Evolutionary conservation across 2,888 invertebrate species (phyloP), one percentile per base, ranked within the genome.

Genomic region (Belgica antarctica): DNA sequence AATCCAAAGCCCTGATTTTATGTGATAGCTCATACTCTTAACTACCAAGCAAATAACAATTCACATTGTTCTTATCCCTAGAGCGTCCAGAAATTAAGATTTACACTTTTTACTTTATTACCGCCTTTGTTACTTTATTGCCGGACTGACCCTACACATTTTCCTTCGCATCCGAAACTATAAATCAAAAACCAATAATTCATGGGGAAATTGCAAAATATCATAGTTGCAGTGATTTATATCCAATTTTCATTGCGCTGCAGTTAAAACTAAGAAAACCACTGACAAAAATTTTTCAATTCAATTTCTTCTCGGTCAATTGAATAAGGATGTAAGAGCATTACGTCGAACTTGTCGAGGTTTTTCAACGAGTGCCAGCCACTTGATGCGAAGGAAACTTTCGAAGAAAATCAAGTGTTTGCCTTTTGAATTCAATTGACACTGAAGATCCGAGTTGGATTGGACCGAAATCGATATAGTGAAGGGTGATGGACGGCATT

Each of bases 121-220:
- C n/a, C n/a, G n/a, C n/a, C n/a, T n/a, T n/a, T n/a, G n/a, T n/a
- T n/a, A n/a, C n/a, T n/a, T n/a, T n/a, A n/a, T n/a, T n/a, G n/a
- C n/a, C n/a, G n/a, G n/a, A n/a, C n/a, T n/a, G n/a, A n/a, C n/a
- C n/a, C n/a, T n/a, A n/a, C n/a, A n/a, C n/a, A n/a, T n/a, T n/a
- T n/a, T n/a, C n/a, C n/a, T n/a, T n/a, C n/a, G n/a, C n/a, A n/a
- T n/a, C n/a, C 12, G 31, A 8, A n/a, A 22, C 19, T 31, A 68
- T 68, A 68, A 68, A 68, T 68, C 68, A 68, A 28, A 31, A 68
- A 57, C 31, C 68, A 68, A 68, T 68, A 68, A 68, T 68, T 68
- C 68, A 52, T 68, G 8, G 34, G 34, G 34, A 68, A n/a, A 68
- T 31, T 68, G 22, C 34, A 28, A 57, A 68, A 34, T 52, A 57